Base-by-base conservation (phyloP, 2,888 invertebrate genomes). In the Zhuqinia jingwanae region DNA sequence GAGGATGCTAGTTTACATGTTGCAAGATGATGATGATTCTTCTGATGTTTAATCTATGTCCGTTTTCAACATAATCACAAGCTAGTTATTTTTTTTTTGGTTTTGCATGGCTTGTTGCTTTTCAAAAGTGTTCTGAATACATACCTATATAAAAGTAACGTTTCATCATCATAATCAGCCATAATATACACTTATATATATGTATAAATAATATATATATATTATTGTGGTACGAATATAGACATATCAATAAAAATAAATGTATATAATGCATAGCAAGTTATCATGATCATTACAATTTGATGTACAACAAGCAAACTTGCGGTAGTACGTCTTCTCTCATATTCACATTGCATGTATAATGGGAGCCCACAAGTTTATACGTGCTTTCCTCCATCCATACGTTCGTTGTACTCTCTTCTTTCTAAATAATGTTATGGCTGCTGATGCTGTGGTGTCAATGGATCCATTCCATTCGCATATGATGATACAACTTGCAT, bases 391-490 rank as follows among this genome's bases (percentile, higher is more conserved):
- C 58, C 84, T 36, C 8, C 36, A 8, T 36, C 8, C 79, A 47
- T 79, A 70, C 78, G 70, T 77, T 70, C 75, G 75, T 78, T 84
- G 77, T 85, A 78, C 78, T 84, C 76, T 76, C 22, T 25, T 78
- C 53, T 78, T 68, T 76, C 42, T 27, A 8, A 30, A 45, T 73
- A 79, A 50, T 77, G 45, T 60, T 58, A 42, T 60, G 42, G 56
- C 42, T 53, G 75, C 75, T 75, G 60, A 45, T 84, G 63, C 79
- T 85, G 85, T 85, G 63, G 85, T 85, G 85, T 85, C 85, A 85
- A 85, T 85, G 85, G 85, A 85, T 85, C 47, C 85, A 85, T 79
- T 85, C 79, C 79, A 60, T 73, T 78, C 85, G 85, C 79, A 73
- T 75, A 79, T 73, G 70, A 85, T 79, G 85, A 79, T 75, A 47